phyloP scores from a whole-genome alignment of 2,113 vertebrate genomes.

The Hemichromis elongatus region DNA sequence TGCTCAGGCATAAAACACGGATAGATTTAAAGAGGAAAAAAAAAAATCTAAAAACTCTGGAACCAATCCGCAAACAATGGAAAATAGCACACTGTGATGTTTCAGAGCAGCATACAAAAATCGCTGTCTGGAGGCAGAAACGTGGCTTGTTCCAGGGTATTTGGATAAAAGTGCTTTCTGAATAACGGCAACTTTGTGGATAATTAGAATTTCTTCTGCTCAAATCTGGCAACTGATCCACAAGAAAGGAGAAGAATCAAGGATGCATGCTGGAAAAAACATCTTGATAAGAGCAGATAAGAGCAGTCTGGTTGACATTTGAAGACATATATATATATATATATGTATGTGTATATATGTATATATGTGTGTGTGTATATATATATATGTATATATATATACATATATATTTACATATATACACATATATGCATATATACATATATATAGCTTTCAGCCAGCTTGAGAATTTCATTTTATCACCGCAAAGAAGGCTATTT shows the following conservation, averaged over 20 bases:
- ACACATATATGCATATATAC: too few relatives aligned
- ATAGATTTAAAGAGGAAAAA: neutral
- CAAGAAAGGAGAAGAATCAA: neutral
- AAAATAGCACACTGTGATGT: neutral
- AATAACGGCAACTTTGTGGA: neutral
- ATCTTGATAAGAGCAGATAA: neutral
- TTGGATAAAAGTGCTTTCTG: neutral
- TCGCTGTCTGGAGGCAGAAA: neutral
- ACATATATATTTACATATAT: too few relatives aligned
- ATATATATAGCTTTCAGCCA: neutral
- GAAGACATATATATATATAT: too few relatives aligned
- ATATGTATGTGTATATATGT: too few relatives aligned
- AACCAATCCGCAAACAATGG: neutral
- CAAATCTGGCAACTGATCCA: neutral
- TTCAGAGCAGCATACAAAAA: neutral
- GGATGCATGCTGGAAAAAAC: neutral
- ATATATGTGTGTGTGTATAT: too few relatives aligned
- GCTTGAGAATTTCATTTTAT: constrained; percentile 2
- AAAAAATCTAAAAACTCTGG: neutral
- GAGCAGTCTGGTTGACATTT: constrained; percentile 33
- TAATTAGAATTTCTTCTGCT: constrained; percentile 24
- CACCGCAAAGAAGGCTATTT: constrained; percentile 19
- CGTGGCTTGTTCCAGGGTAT: neutral
- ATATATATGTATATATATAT: too few relatives aligned
- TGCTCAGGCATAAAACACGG: neutral